These are phyloP conservation scores for Octodon degus DNA, from an alignment of 2,113 vertebrate species.

Conservation along the genomic window DNA sequence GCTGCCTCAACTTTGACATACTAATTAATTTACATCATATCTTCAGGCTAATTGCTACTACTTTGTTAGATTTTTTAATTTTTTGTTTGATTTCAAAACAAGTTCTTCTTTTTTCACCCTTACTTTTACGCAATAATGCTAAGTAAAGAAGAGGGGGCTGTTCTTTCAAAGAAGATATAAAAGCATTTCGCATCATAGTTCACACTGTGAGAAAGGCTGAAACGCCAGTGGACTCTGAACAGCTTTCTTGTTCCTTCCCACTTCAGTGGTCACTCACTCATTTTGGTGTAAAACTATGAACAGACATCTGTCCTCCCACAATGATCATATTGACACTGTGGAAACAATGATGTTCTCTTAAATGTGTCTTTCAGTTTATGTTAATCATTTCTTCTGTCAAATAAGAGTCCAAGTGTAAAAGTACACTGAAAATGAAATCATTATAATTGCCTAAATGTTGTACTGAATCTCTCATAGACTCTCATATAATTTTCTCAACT, in stretches of 20 bases:
- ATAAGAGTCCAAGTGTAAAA: constrained; percentile 4
- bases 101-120: not conserved
- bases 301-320: not conserved
- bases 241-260: not conserved
- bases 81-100: not conserved
- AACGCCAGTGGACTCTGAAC: not conserved
- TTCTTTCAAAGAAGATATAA: not conserved
- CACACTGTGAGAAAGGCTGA: not conserved
- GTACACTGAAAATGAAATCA: not conserved
- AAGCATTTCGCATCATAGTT: not conserved
- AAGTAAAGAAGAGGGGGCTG: not conserved
- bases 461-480: not conserved
- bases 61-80: not conserved
- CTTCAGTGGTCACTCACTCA: not conserved
- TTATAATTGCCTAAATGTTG: not conserved
- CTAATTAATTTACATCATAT: not conserved
- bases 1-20: not conserved
- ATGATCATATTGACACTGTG: not conserved
- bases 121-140: not conserved
- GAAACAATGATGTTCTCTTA: not conserved
- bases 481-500: not conserved
- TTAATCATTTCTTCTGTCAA: not conserved
- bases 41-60: constrained; percentile 8
- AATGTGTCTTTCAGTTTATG: not conserved
- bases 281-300: not conserved